Evolutionary conservation across 2,888 invertebrate genomes (phyloP).

Genomic region (Lepidonotus clava): DNA sequence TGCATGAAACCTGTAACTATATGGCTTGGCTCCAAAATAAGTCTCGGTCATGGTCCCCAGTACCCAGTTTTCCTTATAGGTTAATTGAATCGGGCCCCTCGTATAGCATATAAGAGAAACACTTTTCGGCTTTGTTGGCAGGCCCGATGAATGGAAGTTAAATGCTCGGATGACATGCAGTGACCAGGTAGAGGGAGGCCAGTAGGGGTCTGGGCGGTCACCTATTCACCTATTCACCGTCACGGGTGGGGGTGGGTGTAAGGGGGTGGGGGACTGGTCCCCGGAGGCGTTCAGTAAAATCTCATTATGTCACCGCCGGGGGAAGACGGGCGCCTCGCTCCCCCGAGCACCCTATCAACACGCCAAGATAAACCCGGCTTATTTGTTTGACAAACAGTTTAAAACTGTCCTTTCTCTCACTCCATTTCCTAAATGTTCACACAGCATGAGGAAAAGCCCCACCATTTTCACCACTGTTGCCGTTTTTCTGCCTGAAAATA

Average conservation of each 20-base stretch:
- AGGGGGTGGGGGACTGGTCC: neutral
- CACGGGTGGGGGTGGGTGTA: neutral
- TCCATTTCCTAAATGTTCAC: too few species aligned
- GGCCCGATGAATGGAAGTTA: neutral
- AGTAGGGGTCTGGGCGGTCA: neutral
- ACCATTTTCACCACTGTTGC: too few species aligned
- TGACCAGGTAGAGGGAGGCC: neutral
- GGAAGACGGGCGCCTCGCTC: neutral
- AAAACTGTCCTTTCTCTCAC: neutral
- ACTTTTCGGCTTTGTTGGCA: too few species aligned
- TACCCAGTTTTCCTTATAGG: too few species aligned
- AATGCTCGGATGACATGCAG: neutral
- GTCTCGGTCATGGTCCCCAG: too few species aligned
- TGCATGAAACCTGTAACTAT: too few species aligned
- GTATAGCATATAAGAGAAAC: too few species aligned
- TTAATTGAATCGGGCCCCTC: too few species aligned
- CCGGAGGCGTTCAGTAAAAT: neutral
- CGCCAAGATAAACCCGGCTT: neutral
- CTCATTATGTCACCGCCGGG: conserved; percentile 24
- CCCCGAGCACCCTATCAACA: neutral
- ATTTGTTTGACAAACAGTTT: neutral
- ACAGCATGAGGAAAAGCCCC: too few species aligned
- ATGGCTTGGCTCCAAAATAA: too few species aligned
- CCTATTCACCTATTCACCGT: conserved; percentile 31
- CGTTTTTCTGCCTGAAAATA: too few species aligned